These are phyloP conservation scores for Thomomys bottae DNA, from an alignment of 2,113 vertebrate genomes.

Conservation along the genomic window DNA sequence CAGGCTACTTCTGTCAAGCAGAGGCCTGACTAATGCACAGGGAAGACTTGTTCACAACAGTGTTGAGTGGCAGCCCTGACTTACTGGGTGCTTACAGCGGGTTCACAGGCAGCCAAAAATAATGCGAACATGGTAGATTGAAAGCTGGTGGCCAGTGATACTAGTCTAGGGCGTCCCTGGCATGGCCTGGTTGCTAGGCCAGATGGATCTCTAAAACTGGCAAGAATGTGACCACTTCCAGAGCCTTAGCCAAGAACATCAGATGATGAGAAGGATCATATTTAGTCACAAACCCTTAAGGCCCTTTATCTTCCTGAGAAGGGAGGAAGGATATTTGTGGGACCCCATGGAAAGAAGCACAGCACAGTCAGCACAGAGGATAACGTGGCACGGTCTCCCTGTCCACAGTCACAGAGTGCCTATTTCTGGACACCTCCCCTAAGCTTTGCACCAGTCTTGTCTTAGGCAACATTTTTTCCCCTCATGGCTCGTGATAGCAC, in stretches of 20 bases:
- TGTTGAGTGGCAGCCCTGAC: conserved; percentile 76
- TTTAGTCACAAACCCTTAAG: conserved; percentile 47
- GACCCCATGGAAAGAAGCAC: not conserved
- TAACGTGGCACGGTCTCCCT: accelerated
- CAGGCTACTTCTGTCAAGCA: not conserved
- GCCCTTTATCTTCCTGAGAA: not conserved
- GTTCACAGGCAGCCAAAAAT: conserved; percentile 81
- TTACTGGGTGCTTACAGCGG: conserved; percentile 78
- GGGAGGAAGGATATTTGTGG: not conserved
- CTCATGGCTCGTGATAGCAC: not conserved
- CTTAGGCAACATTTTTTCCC: not conserved
- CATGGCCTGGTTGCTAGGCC: conserved; percentile 62
- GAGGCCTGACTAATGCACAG: not conserved
- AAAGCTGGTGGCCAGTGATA: conserved; percentile 81
- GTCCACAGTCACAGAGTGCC: not conserved
- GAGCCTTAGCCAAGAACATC: conserved; percentile 24
- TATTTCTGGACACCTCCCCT: not conserved
- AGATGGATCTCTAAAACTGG: conserved; percentile 70
- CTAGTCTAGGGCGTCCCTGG: conserved; percentile 85
- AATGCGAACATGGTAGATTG: conserved; percentile 87
- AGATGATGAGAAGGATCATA: conserved; percentile 32
- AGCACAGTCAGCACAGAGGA: not conserved
- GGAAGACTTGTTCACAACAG: conserved; percentile 78
- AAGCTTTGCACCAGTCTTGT: not conserved
- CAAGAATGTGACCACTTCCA: conserved; percentile 66